A percentile compares a stretch with the other conserved stretches of the same genome.
phyloP scores from a whole-genome alignment of 1,140 invertebrate genomes.

The Aphidius ervi region DNA sequence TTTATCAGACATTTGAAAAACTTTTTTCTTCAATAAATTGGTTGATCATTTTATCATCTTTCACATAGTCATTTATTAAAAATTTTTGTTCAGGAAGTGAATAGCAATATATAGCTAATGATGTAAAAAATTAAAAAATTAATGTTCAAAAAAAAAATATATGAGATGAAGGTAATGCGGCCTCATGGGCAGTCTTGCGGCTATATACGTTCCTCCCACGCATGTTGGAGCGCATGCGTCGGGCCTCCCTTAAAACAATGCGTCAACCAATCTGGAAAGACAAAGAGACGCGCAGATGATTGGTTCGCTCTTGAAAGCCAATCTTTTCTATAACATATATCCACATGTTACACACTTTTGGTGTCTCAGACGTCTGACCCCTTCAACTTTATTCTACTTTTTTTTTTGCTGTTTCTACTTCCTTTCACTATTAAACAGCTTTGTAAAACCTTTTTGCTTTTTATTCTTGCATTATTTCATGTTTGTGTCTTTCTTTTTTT shows the following conservation, averaged over 20 bases:
- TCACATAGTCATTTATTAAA: not conserved
- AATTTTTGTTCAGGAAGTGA: not conserved
- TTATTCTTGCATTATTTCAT: constrained; percentile 2
- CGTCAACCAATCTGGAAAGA: constrained; percentile 51
- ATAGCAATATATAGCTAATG: not conserved
- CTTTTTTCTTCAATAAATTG: too few species aligned
- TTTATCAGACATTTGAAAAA: too few species aligned
- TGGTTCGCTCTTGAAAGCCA: constrained; percentile 42
- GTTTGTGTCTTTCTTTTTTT: not conserved
- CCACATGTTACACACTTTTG: not conserved
- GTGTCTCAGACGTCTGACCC: constrained; percentile 18
- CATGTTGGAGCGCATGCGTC: constrained; percentile 45
- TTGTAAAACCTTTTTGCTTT: not conserved
- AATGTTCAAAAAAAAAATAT: constrained; percentile 4
- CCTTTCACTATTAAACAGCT: constrained; percentile 1
- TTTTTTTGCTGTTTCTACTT: constrained; percentile 9
- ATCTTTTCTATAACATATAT: constrained; percentile 34
- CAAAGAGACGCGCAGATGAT: constrained; percentile 46
- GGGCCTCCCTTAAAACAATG: constrained; percentile 53
- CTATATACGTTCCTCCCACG: constrained; percentile 46
- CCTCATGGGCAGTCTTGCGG: constrained; percentile 33
- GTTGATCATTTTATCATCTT: too few species aligned
- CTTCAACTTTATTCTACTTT: constrained; percentile 15
- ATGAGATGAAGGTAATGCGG: constrained; percentile 16
- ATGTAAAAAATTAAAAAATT: constrained; percentile 4